Conservation (phyloP, 64 coral and sea anemone species). For the Trachythela sp. region DNA sequence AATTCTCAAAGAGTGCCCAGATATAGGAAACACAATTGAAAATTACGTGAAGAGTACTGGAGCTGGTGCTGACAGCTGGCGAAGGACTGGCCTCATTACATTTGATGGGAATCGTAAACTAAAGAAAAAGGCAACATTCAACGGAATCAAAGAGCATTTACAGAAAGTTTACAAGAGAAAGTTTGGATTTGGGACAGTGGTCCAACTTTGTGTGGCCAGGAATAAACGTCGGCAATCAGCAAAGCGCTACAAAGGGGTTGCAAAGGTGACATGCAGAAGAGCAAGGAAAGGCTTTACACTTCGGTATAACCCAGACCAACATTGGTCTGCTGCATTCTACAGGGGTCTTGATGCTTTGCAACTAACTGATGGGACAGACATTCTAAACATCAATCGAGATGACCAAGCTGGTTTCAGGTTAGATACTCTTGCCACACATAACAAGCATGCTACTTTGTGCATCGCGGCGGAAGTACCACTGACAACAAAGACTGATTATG, state of each 20-base stretch:
- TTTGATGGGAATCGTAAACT: conserved; percentile 42
- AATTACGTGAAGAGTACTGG: conserved; percentile 49
- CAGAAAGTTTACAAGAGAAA: background rate
- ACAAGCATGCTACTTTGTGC: conserved; percentile 38
- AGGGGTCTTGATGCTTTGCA: conserved; percentile 20
- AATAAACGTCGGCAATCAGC: conserved; percentile 15
- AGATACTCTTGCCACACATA: conserved; percentile 51
- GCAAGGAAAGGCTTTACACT: background rate
- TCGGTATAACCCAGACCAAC: background rate
- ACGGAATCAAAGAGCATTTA: conserved; percentile 40
- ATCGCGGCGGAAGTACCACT: background rate
- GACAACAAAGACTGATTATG: conserved; percentile 53
- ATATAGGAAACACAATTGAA: conserved; percentile 39
- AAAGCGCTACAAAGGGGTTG: background rate
- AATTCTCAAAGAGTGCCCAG: conserved; percentile 47
- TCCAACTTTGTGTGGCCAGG: background rate
- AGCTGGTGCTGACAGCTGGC: conserved; percentile 46
- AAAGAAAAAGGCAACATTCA: conserved; percentile 42
- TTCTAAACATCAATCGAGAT: conserved; percentile 34
- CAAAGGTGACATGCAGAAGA: background rate
- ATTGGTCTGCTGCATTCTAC: background rate
- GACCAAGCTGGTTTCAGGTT: conserved; percentile 64
- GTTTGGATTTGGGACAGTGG: background rate
- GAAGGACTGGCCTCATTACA: conserved; percentile 44
- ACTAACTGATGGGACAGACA: conserved; percentile 33